Conservation (phyloP, 2,113 vertebrate species). For the Paradoxurus hermaphroditus region DNA sequence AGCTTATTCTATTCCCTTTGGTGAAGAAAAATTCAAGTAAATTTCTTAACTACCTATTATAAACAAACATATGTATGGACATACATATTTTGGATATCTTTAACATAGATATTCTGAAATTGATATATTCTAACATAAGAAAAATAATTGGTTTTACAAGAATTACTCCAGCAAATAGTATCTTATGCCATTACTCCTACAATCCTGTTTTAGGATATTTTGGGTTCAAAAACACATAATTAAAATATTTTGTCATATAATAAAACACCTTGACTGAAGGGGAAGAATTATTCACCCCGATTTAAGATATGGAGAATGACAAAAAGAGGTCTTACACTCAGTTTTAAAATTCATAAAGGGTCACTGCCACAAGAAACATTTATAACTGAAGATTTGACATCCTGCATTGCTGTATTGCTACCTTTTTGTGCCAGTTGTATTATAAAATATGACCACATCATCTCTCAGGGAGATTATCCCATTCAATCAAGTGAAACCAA, state of each 20-base stretch:
- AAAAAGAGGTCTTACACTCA: background rate
- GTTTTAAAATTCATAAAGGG: constrained; percentile 8
- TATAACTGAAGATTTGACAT: background rate
- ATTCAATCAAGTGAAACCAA: background rate
- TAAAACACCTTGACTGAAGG: background rate
- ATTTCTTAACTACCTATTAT: background rate
- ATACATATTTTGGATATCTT: background rate
- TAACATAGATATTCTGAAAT: background rate
- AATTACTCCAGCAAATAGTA: background rate
- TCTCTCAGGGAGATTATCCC: background rate
- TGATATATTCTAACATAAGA: background rate
- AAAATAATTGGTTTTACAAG: background rate
- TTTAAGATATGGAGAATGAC: background rate
- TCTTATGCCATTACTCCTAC: background rate
- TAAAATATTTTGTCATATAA: constrained; percentile 20
- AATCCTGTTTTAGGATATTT: background rate
- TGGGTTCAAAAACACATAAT: constrained; percentile 3
- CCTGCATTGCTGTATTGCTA: background rate
- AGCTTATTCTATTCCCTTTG: background rate
- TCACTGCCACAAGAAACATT: background rate
- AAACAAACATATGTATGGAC: background rate
- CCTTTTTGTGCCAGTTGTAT: background rate
- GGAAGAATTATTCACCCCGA: background rate
- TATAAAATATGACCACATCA: background rate
- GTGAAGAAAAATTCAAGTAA: background rate